phyloP scores from a whole-genome alignment of 2,888 invertebrate species.

The Drosophila paracracens region DNA sequence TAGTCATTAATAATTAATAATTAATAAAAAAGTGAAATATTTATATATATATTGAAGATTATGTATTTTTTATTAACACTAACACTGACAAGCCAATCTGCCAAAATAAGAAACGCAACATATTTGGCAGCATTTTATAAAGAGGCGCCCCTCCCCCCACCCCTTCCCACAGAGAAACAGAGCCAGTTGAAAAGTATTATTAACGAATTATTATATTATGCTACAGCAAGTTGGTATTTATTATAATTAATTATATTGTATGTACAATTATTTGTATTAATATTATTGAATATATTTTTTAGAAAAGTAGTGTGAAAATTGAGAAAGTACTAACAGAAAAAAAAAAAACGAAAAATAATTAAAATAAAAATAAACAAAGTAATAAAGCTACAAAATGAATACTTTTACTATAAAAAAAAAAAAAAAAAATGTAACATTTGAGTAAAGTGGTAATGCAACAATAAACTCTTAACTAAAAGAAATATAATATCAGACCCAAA shows the following conservation, averaged over 20 bases:
- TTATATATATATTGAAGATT: conserved; percentile 45
- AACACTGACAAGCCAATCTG: conserved; percentile 53
- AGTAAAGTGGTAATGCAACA: conserved; percentile 2
- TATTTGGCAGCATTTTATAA: conserved; percentile 54
- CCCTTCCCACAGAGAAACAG: conserved; percentile 17
- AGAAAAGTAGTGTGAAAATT: conserved; percentile 71
- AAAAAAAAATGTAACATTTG: neutral
- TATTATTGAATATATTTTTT: conserved; percentile 77
- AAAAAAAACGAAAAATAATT: conserved; percentile 28
- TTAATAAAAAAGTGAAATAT: conserved; percentile 19
- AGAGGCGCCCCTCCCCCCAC: conserved; percentile 21
- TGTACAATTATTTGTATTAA: conserved; percentile 76
- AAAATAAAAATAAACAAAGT: conserved; percentile 24
- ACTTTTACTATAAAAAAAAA: conserved; percentile 9
- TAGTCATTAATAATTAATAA: conserved; percentile 68
- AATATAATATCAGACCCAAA: conserved; percentile 20
- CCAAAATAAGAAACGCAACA: conserved; percentile 3
- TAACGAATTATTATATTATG: conserved; percentile 72
- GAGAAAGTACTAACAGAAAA: conserved; percentile 26
- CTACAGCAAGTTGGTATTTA: conserved; percentile 80
- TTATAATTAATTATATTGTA: conserved; percentile 74
- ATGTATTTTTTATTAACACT: conserved; percentile 72
- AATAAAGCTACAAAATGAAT: conserved; percentile 21
- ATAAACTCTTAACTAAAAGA: conserved; percentile 5
- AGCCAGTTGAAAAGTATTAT: conserved; percentile 76